phyloP scores from a whole-genome alignment of 2,797 vertebrate genomes.

The Brachymystax lenok region DNA sequence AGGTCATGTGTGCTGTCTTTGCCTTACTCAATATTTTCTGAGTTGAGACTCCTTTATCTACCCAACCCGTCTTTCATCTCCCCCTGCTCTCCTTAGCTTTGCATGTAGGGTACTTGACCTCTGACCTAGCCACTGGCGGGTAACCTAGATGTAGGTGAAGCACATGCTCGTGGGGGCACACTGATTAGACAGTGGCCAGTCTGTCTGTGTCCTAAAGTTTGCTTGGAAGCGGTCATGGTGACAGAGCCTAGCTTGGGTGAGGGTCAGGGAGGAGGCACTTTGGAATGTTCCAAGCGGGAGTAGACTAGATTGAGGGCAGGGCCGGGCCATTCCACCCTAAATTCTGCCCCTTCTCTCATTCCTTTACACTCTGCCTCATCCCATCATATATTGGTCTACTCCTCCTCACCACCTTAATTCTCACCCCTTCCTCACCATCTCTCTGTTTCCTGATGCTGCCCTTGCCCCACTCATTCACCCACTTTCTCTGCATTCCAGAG shows the following conservation, averaged over 20 bases:
- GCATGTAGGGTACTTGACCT: background rate
- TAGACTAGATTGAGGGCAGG: background rate
- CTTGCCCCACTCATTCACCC: no score
- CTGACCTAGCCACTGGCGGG: background rate
- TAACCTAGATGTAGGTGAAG: background rate
- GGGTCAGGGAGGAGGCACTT: background rate
- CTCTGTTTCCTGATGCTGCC: no score
- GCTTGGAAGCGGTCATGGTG: slow-evolving; percentile 14
- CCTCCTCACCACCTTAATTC: no score
- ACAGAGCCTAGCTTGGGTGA: background rate
- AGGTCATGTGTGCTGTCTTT: background rate
- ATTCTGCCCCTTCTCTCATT: slow-evolving; percentile 13
- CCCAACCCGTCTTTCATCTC: background rate
- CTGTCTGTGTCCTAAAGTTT: background rate
- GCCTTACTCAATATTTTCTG: background rate
- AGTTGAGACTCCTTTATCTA: background rate
- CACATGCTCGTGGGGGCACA: background rate
- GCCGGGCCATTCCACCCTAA: background rate
- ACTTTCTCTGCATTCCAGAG: no score
- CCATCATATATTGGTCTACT: background rate
- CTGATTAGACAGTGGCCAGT: background rate
- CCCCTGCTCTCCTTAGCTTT: background rate
- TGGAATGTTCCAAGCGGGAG: background rate
- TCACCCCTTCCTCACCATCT: no score
- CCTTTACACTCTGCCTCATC: slow-evolving; percentile 6